These are phyloP conservation scores for Tragelaphus strepsiceros DNA, from an alignment of 2,113 vertebrate genomes.

Conservation along the genomic window DNA sequence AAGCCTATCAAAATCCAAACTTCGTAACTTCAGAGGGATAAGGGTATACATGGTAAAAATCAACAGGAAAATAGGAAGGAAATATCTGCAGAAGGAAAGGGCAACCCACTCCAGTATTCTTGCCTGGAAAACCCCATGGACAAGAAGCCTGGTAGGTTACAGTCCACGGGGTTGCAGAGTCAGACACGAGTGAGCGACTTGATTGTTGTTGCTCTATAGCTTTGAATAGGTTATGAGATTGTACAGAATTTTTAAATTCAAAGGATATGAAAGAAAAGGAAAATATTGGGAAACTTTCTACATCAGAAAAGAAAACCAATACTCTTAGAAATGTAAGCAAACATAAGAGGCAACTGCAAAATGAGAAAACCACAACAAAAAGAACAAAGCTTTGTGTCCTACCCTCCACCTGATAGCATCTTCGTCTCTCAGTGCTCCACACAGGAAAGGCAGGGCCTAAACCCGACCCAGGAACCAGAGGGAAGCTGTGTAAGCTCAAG, in stretches of 20 bases:
- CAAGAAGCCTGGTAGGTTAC: accelerated
- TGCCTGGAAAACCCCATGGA: neutral
- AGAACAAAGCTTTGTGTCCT: neutral
- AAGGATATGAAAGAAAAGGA: neutral
- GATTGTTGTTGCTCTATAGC: neutral
- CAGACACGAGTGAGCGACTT: neutral
- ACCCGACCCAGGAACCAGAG: neutral
- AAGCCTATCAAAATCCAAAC: neutral
- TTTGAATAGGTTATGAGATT: neutral
- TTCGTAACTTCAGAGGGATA: neutral
- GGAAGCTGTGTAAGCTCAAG: neutral
- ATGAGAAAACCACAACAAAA: neutral
- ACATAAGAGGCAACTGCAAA: neutral
- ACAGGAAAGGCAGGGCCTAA: neutral
- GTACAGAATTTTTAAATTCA: neutral
- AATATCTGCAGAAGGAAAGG: neutral
- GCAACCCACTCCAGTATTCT: neutral
- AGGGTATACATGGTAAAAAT: neutral
- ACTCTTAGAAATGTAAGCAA: neutral
- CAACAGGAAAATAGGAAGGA: neutral
- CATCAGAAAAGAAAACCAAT: neutral
- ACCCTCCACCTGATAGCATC: neutral
- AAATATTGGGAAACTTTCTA: neutral
- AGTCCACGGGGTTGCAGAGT: neutral
- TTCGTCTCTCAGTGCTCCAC: neutral